Base-by-base conservation (phyloP, 1,140 invertebrate species). In the Harpegnathos saltator region DNA sequence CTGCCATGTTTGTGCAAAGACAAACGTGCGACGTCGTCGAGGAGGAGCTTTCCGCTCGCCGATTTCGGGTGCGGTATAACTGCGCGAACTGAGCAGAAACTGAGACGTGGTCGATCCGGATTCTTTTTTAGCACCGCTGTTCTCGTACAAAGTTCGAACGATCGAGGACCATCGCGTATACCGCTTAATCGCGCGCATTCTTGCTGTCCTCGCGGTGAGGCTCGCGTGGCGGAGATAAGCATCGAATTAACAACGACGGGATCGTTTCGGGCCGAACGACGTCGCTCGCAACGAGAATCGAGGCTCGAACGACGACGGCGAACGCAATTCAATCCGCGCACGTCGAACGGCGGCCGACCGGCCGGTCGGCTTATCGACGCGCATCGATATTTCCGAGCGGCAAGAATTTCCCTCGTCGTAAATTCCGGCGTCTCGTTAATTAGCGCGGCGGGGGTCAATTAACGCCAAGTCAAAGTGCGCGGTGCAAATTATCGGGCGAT, bases 401-500 rank as follows among this genome's bases (percentile, higher is more conserved):
- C 78, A 62, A 82, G 54, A 62, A 38, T 52, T 61, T n/a, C 26
- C 38, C 24, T 33, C 38, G 52, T 58, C 65, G 38, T 58, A 71
- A 80, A 80, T 71, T 72, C 33, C 54, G 44, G 61, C 38, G 62
- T 78, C 59, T 65, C 62, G 48, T 88, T 88, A 88, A 85, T 88
- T 88, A 74, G 11, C 72, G 15, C 22, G 29, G 17, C 50, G 19
- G 59, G 66, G 58, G 63, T 85, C 74, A 72, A 87, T 89, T 83
- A 88, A 75, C 83, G 83, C 54, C 83, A 29, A 83, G 83, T 85
- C 68, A 81, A 88, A 88, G 85, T 88, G 88, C 87, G 80, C 83
- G 87, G 72, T 84, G 88, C 81, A 66, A 90, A 90, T 91, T 90
- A 91, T 90, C 86, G 89, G 85, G 44, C 83, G 69, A 91, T 91